A percentile compares a stretch with the other conserved stretches of the same genome.
Evolutionary conservation across 1,140 invertebrate genomes (phyloP).

Genomic region (Anastrepha obliqua): DNA sequence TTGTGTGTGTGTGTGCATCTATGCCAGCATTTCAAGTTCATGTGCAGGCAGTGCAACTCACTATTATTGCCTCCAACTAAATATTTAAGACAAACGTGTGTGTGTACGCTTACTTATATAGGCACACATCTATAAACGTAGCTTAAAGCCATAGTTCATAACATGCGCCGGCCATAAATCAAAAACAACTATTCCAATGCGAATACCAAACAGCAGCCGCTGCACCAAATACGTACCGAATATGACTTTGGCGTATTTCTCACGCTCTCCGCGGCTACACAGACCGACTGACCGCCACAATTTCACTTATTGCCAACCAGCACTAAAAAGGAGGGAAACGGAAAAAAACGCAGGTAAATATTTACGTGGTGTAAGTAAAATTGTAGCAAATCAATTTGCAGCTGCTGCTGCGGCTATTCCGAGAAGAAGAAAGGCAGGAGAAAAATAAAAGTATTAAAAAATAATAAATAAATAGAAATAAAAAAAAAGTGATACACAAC

Average conservation of each 20-base stretch:
- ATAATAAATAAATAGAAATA: too few species aligned
- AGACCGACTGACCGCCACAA: neutral
- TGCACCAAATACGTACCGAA: neutral
- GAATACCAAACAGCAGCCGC: neutral
- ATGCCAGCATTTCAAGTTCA: neutral
- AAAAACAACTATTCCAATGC: neutral
- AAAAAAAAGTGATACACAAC: too few species aligned
- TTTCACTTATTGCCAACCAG: neutral
- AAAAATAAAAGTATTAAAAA: neutral
- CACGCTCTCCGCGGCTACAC: neutral
- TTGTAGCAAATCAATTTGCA: neutral
- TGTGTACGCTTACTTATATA: neutral
- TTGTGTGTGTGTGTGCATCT: neutral
- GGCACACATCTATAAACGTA: neutral
- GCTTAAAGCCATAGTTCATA: neutral
- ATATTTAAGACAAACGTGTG: neutral
- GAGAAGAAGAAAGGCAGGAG: too few species aligned
- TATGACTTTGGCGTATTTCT: conserved; percentile 5
- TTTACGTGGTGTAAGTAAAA: neutral
- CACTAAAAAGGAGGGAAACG: neutral
- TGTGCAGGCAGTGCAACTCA: neutral
- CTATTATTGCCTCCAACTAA: neutral
- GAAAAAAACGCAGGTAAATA: neutral
- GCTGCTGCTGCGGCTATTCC: too few species aligned
- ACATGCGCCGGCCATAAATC: neutral